Base-by-base conservation (phyloP, 2,113 vertebrate species). In the Pedetes capensis region DNA sequence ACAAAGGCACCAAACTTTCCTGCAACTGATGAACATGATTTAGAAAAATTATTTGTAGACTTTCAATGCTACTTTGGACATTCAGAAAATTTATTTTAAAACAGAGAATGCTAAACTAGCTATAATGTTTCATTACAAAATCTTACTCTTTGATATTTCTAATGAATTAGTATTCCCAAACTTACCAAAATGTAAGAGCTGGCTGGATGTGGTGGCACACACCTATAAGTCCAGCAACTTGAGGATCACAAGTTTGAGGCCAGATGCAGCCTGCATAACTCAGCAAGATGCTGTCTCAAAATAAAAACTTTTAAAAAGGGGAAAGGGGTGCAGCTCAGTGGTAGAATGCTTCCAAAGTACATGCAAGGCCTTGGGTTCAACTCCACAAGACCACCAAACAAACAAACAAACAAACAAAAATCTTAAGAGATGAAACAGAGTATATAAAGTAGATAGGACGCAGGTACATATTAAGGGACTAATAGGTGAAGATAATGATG, bases 121-220 rank as follows among this genome's bases (percentile, higher is more conserved):
- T 34, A 34, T 25, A 90, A 71, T 63, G 18, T 4, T 44, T 89
- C 37, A 42, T 9, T 27, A 68, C n/a, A 82, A 47, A 79, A 80
- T 55, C 80, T 79, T 49, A 86, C 44, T 85, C n/a, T n/a, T 66
- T 23, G 47, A n/a, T 25, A 68, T 88, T 87, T 89, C 42, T 80
- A 59, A 42, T 10, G 71, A 61, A 64, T 61, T 57, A 61, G 32
- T 47, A 83, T 25, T 8, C 37, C 39, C 32, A 63, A 74, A 47
- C 22, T 34, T 72, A 53, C 86, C 72, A 22, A 74, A 78, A 57
- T 18, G n/a, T n/a, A n/a, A n/a, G n/a, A n/a, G n/a, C n/a, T n/a
- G n/a, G n/a, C n/a, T n/a, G n/a, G n/a, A n/a, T n/a, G n/a, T n/a
- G n/a, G n/a, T n/a, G n/a, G n/a, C n/a, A n/a, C n/a, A n/a, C n/a